These are phyloP conservation scores for Drosophila takahashii DNA, from an alignment of 1,140 invertebrate species.

Conservation along the genomic window DNA sequence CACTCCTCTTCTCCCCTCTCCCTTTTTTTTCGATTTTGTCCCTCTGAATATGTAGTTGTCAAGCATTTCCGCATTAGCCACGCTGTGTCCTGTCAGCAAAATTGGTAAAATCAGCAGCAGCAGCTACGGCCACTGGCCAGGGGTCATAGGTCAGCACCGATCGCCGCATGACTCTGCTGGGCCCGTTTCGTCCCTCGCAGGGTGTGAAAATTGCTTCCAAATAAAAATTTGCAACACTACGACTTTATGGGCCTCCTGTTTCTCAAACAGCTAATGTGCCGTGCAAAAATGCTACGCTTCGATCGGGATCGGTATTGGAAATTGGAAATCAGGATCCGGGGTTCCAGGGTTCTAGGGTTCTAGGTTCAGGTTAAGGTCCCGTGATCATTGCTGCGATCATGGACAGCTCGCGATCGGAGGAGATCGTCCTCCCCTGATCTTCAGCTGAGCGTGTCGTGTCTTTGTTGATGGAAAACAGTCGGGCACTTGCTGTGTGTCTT, in stretches of 20 bases:
- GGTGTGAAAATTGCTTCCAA: slow-evolving; percentile 83
- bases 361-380: slow-evolving; percentile 10
- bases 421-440: slow-evolving; percentile 13
- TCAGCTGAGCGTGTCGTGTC: slow-evolving; percentile 55
- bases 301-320: slow-evolving; percentile 1
- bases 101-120: slow-evolving; percentile 32
- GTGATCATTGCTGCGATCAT: slow-evolving; percentile 72
- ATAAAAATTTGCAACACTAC: slow-evolving; percentile 82
- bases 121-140: slow-evolving; percentile 36
- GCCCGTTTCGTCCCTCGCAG: slow-evolving; percentile 47
- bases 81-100: slow-evolving; percentile 73
- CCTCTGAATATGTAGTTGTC: slow-evolving; percentile 61
- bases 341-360: slow-evolving; percentile 18
- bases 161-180: slow-evolving; percentile 47
- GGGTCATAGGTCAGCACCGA: slow-evolving; percentile 36
- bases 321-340: neutral
- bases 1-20: neutral
- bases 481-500: slow-evolving; percentile 63
- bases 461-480: slow-evolving; percentile 65
- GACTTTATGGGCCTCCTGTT: slow-evolving; percentile 50
- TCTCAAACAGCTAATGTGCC: slow-evolving; percentile 63
- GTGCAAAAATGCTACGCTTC: slow-evolving; percentile 74
- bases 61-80: slow-evolving; percentile 68
- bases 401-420: slow-evolving; percentile 61
- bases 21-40: slow-evolving; percentile 1